Conservation (phyloP, 2,888 invertebrate species). For the Drosophila pseudotakahashii region DNA sequence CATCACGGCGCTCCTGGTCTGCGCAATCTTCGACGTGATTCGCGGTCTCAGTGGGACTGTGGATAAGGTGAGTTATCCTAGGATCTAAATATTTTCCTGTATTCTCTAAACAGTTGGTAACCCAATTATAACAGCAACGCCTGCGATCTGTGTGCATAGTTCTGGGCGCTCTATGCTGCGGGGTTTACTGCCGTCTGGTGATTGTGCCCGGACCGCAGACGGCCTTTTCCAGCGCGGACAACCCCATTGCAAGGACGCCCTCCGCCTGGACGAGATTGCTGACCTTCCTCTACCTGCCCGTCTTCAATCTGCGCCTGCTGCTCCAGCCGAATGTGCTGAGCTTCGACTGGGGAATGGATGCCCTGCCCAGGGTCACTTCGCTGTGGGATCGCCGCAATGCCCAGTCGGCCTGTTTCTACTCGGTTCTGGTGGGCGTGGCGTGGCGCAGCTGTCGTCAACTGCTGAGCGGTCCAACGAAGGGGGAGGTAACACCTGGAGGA, state of each 20-base stretch:
- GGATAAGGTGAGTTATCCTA: constrained; percentile 85
- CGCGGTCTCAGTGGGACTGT: constrained; percentile 84
- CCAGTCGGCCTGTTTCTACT: constrained; percentile 91
- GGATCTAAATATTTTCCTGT: background rate
- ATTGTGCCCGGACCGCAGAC: constrained; percentile 88
- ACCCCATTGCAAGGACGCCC: constrained; percentile 96
- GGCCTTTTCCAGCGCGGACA: constrained; percentile 96
- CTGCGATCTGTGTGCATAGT: constrained; percentile 89
- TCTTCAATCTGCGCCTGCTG: constrained; percentile 94
- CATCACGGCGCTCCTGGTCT: constrained; percentile 95
- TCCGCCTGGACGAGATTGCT: constrained; percentile 92
- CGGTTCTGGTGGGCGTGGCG: constrained; percentile 82
- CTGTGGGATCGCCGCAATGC: constrained; percentile 92
- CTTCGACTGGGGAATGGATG: constrained; percentile 99
- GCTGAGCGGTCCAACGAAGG: constrained; percentile 34
- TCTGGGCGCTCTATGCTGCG: constrained; percentile 87
- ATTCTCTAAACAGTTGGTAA: too few relatives aligned
- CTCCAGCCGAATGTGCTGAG: constrained; percentile 94
- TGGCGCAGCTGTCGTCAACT: constrained; percentile 74
- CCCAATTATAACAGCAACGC: constrained; percentile 85
- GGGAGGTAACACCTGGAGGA: background rate
- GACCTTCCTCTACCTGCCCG: constrained; percentile 96
- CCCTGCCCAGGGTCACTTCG: constrained; percentile 93
- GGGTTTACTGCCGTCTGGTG: constrained; percentile 91
- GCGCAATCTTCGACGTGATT: constrained; percentile 94